Base-by-base conservation (phyloP, 2,797 vertebrate species). In the Centropyge bicolor region DNA sequence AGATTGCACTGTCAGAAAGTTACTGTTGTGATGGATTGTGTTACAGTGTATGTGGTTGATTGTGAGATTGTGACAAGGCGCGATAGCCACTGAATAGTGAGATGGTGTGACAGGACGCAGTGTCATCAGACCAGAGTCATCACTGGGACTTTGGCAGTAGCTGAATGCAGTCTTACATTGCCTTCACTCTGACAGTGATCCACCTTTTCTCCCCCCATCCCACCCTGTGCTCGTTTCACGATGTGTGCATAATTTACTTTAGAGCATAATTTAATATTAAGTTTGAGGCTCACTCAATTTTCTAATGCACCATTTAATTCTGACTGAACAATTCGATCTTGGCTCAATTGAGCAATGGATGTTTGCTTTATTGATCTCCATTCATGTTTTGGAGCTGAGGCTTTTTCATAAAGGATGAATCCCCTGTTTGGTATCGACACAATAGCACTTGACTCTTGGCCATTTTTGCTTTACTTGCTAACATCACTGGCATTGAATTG, bases 301-400 rank as follows among this genome's bases (percentile, higher is more conserved):
- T 84, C 81, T 86, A 90, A 91, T 82, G 86, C 85, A 84, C 79
- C 59, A 81, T 88, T 89, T 91, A 81, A 83, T 88, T 86, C 74
- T 87, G 83, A 83, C 72, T 49, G 74, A 82, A 81, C 81, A 81
- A 59, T 91, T 86, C 68, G 46, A 57, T 89, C 74, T 83, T 49
- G 41, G 85, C 88, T 89, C 59, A 68, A 66, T 76, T 72, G 78
- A 89, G 80, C 69, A 73, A 52, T 49, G 81, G 48, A 74, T 90
- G 89, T 92, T 93, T 91, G 78, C 80, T 52, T 85, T 91, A 94
- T 94, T 87, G 91, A 93, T 94, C 80, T 52, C 24, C 51, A n/a
- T 78, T 70, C 71, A 66, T 46, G 20, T 74, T 77, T 76, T 54
- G 63, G 79, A 51, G 79, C 74, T 69, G 76, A 86, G 81, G 84